Evolutionary conservation across 2,113 vertebrate species (phyloP).

Genomic region (Entosphenus tridentatus): DNA sequence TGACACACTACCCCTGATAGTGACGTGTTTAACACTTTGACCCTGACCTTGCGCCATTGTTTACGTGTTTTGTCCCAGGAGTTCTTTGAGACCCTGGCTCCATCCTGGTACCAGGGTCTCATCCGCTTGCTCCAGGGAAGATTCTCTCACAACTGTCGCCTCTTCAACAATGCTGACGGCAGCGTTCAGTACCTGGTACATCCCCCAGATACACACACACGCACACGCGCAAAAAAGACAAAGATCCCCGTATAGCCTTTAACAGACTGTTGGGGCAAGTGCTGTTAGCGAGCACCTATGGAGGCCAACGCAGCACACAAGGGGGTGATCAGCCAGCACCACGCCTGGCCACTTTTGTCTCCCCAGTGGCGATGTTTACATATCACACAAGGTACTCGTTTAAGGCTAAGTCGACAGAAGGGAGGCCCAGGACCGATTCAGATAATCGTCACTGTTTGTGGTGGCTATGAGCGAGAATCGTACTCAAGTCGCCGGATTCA

Average conservation of each 20-base stretch:
- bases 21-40: background rate
- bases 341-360: background rate
- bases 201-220: too few relatives aligned
- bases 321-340: background rate
- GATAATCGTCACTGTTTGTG: too few relatives aligned
- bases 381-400: too few relatives aligned
- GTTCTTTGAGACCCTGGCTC: constrained; percentile 83
- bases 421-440: too few relatives aligned
- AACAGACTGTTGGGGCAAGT: background rate
- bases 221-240: background rate
- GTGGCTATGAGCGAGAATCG: too few relatives aligned
- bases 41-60: background rate
- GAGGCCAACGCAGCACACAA: constrained; percentile 7
- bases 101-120: constrained; percentile 85
- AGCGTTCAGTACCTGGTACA: constrained; percentile 72
- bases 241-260: constrained; percentile 11
- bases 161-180: constrained; percentile 54
- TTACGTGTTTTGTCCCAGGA: constrained; percentile 27
- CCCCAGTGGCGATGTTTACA: background rate
- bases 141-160: constrained; percentile 88
- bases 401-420: too few relatives aligned
- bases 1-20: too few relatives aligned
- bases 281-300: constrained; percentile 10
- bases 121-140: constrained; percentile 74
- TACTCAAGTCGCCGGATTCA: too few relatives aligned